Evolutionary conservation across 2,888 invertebrate species (phyloP), one percentile per base, ranked within the genome.

Genomic region (Andrena trimmerana): DNA sequence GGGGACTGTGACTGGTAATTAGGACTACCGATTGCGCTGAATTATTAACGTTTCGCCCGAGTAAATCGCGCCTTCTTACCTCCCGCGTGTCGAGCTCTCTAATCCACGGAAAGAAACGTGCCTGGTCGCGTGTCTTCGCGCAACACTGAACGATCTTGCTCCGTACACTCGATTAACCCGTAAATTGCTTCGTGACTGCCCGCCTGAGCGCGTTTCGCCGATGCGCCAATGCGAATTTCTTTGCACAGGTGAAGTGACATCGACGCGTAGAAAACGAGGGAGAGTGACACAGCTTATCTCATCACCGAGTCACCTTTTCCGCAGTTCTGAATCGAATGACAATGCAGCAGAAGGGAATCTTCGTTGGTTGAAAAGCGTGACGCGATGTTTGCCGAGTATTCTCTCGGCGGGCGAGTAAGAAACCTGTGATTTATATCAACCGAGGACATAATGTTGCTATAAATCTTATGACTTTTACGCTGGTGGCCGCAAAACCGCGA

Each of bases 21-120:
- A 71, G 16, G 29, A 59, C 62, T 62, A 54, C 13, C 76, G 78
- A 83, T 88, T 85, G 76, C 69, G 73, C 73, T 63, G 66, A 81
- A 80, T 81, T 73, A 67, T 76, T 67, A 68, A 70, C 59, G 27
- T 42, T 68, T 16, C 62, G 2, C 50, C 8, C 6, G 33, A 16
- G 1, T 2, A 29, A 6, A 5, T 29, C 20, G 6, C 36, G 16
- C 1, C 2, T 5, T n/a, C 50, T 4, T 2, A 31, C 6, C 57
- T 3, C 33, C 3, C n/a, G 42, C 24, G 50, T 52, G 48, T 68
- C 68, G n/a, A 13, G 24, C 63, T 68, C 78, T 68, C 68, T 68
- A 63, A 74, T 78, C 54, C 4, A 1, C 10, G 13, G 8, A 59
- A 42, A 42, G 76, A 52, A 71, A 66, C 10, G 52, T 3, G 16